A percentile compares a stretch with the other conserved stretches of the same genome.
Evolutionary conservation across 53 echinoderm and acorn worm genomes (phyloP).

Genomic region (Holothuria leucospilota): DNA sequence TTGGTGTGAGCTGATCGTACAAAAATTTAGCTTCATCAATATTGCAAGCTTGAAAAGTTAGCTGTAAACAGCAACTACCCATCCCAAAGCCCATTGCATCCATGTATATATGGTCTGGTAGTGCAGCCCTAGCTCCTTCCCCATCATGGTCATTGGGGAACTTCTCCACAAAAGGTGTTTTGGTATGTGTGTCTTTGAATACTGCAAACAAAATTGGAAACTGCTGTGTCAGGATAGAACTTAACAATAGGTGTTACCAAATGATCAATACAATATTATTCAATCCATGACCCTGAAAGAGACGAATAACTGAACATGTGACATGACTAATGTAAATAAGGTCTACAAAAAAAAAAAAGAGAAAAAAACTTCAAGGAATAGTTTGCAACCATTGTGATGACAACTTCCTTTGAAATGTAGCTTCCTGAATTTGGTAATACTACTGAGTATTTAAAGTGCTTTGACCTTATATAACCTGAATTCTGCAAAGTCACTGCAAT

Average conservation of each 20-base stretch:
- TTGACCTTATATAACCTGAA: neutral
- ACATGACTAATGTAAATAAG: no score
- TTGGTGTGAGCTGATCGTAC: conserved; percentile 90
- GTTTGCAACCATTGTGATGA: no score
- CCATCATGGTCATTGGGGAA: conserved; percentile 87
- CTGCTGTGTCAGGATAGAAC: neutral
- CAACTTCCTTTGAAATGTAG: no score
- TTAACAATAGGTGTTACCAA: neutral
- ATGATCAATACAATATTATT: neutral
- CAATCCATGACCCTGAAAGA: no score
- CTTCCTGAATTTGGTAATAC: no score
- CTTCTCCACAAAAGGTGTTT: conserved; percentile 84
- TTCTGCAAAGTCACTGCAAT: neutral
- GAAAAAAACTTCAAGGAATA: no score
- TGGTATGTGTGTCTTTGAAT: conserved; percentile 92
- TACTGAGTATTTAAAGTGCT: no score
- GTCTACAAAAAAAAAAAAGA: no score
- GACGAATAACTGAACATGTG: no score
- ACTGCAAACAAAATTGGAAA: conserved; percentile 51
- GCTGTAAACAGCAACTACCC: conserved; percentile 87
- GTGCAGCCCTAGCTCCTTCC: conserved; percentile 76
- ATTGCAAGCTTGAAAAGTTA: conserved; percentile 95
- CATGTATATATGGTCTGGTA: conserved; percentile 95
- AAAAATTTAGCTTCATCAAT: conserved; percentile 81
- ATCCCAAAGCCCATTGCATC: conserved; percentile 98